Evolutionary conservation across 1,140 invertebrate genomes (phyloP).

Genomic region (Diabrotica undecimpunctata): DNA sequence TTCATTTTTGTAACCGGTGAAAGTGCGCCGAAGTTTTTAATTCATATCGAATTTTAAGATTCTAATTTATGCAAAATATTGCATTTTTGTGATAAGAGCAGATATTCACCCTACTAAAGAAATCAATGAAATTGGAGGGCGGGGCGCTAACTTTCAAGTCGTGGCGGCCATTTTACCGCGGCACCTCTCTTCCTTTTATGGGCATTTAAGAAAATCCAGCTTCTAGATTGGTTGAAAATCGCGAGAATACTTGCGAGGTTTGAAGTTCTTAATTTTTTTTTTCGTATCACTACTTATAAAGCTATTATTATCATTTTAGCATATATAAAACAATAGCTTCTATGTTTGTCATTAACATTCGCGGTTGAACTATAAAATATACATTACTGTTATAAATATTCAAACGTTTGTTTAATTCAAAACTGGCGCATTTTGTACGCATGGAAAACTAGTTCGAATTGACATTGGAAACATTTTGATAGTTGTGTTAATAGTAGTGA

Average conservation of each 20-base stretch:
- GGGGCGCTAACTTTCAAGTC: constrained; percentile 43
- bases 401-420: constrained; percentile 25
- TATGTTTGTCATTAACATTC: neutral
- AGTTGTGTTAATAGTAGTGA: neutral
- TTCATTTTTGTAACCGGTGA: too few relatives aligned
- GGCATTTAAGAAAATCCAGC: constrained; percentile 44
- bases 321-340: neutral
- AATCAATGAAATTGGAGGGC: constrained; percentile 27
- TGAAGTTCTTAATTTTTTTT: constrained; percentile 5
- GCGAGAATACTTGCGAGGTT: constrained; percentile 30
- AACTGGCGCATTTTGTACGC: constrained; percentile 35
- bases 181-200: constrained; percentile 46
- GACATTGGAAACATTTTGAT: constrained; percentile 4
- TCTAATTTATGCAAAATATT: too few relatives aligned
- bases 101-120: constrained; percentile 1
- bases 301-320: neutral
- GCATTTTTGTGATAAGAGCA: too few relatives aligned
- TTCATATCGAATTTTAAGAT: too few relatives aligned
- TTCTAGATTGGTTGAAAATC: constrained; percentile 44
- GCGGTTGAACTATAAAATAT: neutral
- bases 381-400: neutral
- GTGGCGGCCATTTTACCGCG: constrained; percentile 42
- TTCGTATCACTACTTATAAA: neutral
- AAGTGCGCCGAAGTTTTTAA: too few relatives aligned
- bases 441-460: constrained; percentile 29